Conservation (phyloP, 2,797 vertebrate species). For the Thamnophis elegans region DNA sequence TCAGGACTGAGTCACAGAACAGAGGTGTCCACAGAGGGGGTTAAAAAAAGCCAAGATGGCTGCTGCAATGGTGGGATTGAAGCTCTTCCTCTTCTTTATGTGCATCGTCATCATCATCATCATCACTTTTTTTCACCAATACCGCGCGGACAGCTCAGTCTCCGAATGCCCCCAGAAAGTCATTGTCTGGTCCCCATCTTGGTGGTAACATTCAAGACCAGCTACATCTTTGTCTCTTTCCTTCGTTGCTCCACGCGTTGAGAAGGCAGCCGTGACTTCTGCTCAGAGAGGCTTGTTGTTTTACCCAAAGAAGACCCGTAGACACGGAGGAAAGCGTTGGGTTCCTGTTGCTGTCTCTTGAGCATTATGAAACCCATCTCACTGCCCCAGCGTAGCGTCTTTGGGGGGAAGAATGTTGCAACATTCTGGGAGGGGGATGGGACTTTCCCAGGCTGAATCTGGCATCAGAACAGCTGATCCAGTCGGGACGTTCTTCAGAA, state of each 20-base stretch:
- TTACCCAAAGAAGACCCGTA: background rate
- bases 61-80: background rate
- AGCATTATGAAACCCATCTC: background rate
- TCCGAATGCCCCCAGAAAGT: background rate
- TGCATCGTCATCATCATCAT: too few relatives aligned
- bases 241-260: background rate
- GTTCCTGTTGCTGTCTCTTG: rapidly evolving
- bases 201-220: background rate
- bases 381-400: background rate
- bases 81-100: background rate
- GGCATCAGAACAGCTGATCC: background rate
- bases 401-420: background rate
- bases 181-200: background rate
- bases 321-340: background rate
- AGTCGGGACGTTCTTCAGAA: background rate
- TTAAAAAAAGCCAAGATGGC: background rate
- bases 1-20: background rate
- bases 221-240: background rate
- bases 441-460: background rate
- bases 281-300: background rate
- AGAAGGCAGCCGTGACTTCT: background rate
- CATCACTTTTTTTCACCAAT: background rate
- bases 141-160: background rate
- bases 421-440: rapidly evolving
- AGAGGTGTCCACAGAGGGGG: background rate